Evolutionary conservation across 2,113 vertebrate species (phyloP), one percentile per base, ranked within the genome.

Genomic region (Cacatua alba): DNA sequence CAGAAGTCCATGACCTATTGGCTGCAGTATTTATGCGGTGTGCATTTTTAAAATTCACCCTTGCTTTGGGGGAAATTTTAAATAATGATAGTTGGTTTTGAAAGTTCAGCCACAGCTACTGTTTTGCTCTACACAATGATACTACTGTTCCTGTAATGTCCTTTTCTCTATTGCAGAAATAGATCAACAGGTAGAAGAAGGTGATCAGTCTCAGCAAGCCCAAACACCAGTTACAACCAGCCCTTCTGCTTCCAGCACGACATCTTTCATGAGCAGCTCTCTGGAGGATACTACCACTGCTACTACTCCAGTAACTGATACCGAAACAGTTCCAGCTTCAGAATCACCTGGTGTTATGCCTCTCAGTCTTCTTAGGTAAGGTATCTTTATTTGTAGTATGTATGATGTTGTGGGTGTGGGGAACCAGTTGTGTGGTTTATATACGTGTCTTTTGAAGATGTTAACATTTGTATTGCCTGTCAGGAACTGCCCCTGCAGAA

Each of bases 221-320:
- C 99, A 99, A 87, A 99, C 99, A 5, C 99, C 99, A 1, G 98
- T 99, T 85, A 99, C 99, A 74, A 99, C 99, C 57, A 99, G 99
- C 95, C 99, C 99, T 17, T 99, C 99, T 3, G 99, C 99, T 69
- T 99, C 99, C 25, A 99, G 99, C 97, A 99, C 99, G 12, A 99
- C 99, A 2, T 99, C 99, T 80, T 99, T 99, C 96, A 99, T 99
- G 99, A 99, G 99, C 97, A 99, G 99, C 91, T 99, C 99, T 2
- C 96, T 99, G 91, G 99, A 99, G 92, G 99, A 99, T 91, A 99
- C 99, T 46, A 99, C 99, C 81, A 99, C 99, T 4, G 99, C 99
- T 59, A 99, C 99, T 60, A 99, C 99, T 7, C 99, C 99, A 1
- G 99, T 99, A 75, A 99, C 99, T 2, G 99, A 99, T 94, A 99